phyloP scores from a whole-genome alignment of 2,888 invertebrate species.

The Campaea margaritaria region DNA sequence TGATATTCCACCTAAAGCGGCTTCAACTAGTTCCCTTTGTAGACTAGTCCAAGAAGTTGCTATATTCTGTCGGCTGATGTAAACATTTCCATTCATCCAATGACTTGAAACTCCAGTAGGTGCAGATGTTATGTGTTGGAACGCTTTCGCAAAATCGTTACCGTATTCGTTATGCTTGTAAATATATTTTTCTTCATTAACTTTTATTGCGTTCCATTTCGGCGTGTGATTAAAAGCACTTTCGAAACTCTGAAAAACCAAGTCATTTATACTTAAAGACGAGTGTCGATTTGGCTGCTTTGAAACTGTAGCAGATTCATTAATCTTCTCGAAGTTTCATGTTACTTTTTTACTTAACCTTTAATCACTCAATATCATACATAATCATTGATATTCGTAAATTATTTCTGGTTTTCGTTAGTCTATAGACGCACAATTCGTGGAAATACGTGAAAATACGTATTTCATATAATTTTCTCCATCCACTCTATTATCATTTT shows the following conservation, averaged over 20 bases:
- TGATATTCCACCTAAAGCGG: slow-evolving; percentile 79
- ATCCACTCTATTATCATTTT: no score
- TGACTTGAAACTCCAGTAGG: slow-evolving; percentile 64
- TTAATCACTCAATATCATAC: no score
- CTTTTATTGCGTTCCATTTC: slow-evolving; percentile 76
- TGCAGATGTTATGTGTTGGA: slow-evolving; percentile 51
- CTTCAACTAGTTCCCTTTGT: slow-evolving; percentile 75
- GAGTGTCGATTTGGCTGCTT: background rate
- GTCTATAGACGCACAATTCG: no score
- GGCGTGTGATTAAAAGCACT: slow-evolving; percentile 77
- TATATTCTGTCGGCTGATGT: slow-evolving; percentile 80
- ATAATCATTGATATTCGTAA: no score
- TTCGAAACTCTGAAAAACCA: slow-evolving; percentile 68
- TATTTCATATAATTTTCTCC: no score
- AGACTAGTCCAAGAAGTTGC: slow-evolving; percentile 86
- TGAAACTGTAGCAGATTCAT: background rate
- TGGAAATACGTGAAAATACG: no score
- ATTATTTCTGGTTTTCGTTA: no score
- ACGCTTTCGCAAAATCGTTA: slow-evolving; percentile 66
- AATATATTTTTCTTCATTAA: slow-evolving; percentile 62
- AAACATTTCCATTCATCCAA: slow-evolving; percentile 63
- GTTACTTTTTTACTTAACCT: no score
- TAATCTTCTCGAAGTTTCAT: no score
- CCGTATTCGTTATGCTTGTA: slow-evolving; percentile 86
- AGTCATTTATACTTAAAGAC: slow-evolving; percentile 4